A percentile compares a stretch with the other conserved stretches of the same genome.
Evolutionary conservation across 2,888 invertebrate species (phyloP).

Genomic region (Philereme transversata): DNA sequence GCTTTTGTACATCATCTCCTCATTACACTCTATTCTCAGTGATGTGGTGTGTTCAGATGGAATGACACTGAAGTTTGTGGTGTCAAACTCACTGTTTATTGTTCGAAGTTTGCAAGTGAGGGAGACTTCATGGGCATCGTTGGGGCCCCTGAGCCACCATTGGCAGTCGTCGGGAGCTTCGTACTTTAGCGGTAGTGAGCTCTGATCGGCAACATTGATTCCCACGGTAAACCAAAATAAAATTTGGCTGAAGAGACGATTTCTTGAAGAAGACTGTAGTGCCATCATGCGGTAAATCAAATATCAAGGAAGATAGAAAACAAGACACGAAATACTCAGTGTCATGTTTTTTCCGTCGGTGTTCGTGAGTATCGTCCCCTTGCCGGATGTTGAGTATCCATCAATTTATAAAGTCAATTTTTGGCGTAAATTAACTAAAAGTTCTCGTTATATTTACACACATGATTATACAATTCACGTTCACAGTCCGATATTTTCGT

Average conservation of each 20-base stretch:
- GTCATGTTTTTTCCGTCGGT: constrained; percentile 83
- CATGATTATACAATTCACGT: constrained; percentile 53
- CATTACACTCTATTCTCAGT: constrained; percentile 90
- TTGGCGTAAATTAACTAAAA: constrained; percentile 61
- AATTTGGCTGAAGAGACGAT: constrained; percentile 66
- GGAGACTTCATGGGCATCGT: constrained; percentile 88
- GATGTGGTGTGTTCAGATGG: constrained; percentile 93
- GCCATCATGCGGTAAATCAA: constrained; percentile 76
- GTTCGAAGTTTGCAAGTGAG: constrained; percentile 91
- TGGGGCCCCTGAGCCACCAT: constrained; percentile 88
- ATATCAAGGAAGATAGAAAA: constrained; percentile 81
- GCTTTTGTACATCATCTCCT: constrained; percentile 91
- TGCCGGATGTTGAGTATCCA: constrained; percentile 80
- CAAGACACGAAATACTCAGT: constrained; percentile 76
- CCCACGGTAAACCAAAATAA: constrained; percentile 74
- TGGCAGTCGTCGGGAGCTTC: constrained; percentile 95
- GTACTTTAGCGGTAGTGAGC: constrained; percentile 83
- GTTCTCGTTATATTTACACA: constrained; percentile 61
- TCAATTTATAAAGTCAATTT: constrained; percentile 76
- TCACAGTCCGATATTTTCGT: constrained; percentile 32
- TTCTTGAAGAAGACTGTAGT: constrained; percentile 63
- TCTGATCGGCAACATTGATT: constrained; percentile 76
- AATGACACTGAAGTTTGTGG: constrained; percentile 94
- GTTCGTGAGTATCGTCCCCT: constrained; percentile 75
- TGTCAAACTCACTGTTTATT: constrained; percentile 94